Evolutionary conservation across 1,140 invertebrate genomes (phyloP).

Genomic region (Telenomus remus): DNA sequence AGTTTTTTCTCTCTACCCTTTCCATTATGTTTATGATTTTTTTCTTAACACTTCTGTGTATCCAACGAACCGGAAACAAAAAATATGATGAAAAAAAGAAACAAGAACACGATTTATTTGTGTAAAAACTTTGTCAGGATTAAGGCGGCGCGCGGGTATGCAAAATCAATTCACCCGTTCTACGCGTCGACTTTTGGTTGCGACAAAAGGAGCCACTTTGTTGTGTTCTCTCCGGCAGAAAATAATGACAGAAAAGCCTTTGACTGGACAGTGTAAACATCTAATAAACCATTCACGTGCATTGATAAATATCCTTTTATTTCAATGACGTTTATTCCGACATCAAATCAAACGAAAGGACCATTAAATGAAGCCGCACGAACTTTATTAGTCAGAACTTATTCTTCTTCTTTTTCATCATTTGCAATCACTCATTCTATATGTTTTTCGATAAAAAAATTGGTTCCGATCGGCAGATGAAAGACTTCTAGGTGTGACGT

Average conservation of each 20-base stretch:
- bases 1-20: too few species aligned
- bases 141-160: neutral
- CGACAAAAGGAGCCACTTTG: slow-evolving; percentile 1
- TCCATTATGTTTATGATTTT: too few species aligned
- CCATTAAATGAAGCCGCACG: slow-evolving; percentile 17
- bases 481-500: slow-evolving; percentile 1
- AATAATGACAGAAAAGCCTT: slow-evolving; percentile 5
- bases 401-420: slow-evolving; percentile 11
- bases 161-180: slow-evolving; percentile 7
- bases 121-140: slow-evolving; percentile 6
- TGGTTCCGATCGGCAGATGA: slow-evolving; percentile 8
- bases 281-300: slow-evolving; percentile 12
- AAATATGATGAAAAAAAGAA: neutral
- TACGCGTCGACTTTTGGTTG: slow-evolving; percentile 4
- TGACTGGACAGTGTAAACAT: slow-evolving; percentile 15
- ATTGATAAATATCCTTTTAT: slow-evolving; percentile 28
- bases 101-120: slow-evolving; percentile 6
- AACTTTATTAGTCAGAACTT: slow-evolving; percentile 42
- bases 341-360: slow-evolving; percentile 18
- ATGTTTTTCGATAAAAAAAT: slow-evolving; percentile 15
- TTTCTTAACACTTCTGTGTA: neutral
- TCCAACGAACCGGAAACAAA: neutral
- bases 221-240: slow-evolving; percentile 6
- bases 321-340: slow-evolving; percentile 16
- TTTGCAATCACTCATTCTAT: slow-evolving; percentile 15